These are phyloP conservation scores for Okapia johnstoni DNA, from an alignment of 2,113 vertebrate genomes.

Conservation along the genomic window DNA sequence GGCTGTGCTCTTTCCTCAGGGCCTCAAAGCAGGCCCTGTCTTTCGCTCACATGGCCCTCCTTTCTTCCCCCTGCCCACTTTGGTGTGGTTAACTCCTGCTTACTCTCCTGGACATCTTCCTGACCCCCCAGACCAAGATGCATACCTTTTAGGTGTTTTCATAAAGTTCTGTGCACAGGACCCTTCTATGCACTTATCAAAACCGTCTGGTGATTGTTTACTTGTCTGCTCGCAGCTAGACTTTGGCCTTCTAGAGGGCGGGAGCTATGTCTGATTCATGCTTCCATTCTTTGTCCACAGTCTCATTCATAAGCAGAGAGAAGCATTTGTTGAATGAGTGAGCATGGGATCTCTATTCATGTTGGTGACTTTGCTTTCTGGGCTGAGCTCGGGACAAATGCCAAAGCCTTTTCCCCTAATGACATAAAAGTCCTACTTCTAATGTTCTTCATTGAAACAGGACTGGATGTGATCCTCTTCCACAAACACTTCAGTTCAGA, in stretches of 20 bases:
- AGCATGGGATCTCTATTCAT: background rate
- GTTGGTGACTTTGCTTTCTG: background rate
- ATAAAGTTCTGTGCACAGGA: background rate
- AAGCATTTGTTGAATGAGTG: slow-evolving; percentile 19
- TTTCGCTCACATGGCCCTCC: background rate
- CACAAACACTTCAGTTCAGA: background rate
- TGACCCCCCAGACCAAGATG: background rate
- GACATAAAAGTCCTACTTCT: background rate
- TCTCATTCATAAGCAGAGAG: background rate
- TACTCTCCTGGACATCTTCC: background rate
- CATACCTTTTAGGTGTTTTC: background rate
- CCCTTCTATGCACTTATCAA: background rate
- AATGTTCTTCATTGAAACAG: background rate
- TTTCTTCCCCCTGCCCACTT: background rate
- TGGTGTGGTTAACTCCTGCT: background rate
- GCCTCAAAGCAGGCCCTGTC: background rate
- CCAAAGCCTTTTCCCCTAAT: background rate
- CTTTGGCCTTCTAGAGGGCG: background rate
- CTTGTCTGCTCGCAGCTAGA: background rate
- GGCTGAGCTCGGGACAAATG: background rate
- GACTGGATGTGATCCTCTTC: background rate
- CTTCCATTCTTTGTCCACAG: background rate
- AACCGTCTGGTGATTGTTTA: background rate
- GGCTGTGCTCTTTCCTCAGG: background rate
- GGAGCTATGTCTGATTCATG: background rate